Base-by-base conservation (phyloP, 2,888 invertebrate species). In the Harmothoe impar region DNA sequence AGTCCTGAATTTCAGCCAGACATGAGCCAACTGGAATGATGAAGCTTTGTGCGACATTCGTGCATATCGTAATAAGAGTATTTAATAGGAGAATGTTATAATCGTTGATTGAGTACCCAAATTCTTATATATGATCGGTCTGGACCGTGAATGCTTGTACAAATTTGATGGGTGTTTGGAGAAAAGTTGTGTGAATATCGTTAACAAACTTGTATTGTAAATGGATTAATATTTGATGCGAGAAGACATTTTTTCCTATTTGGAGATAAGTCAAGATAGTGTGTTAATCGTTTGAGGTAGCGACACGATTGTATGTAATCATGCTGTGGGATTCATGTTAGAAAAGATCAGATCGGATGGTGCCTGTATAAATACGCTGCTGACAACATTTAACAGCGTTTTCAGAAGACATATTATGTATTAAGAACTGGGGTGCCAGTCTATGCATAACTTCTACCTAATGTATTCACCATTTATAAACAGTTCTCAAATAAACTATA, bases 381-480 rank as follows among this genome's bases (percentile, higher is more conserved):
- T n/a, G 72, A 3, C 29, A n/a, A 29, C 25, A 25, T n/a, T 68
- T 15, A 7, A 68, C 17, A n/a, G 12, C 17, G 17, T 17, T 23
- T 68, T 68, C 20, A 68, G 5, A 68, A 68, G 68, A 68, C 68
- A 17, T 68, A 68, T 5, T 17, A 23, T 68, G 72, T 15, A n/a
- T 5, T n/a, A 72, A 29, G 15, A 15, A 15, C 1, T 1, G 25
- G 29, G 25, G 29, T 29, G 72, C 17, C 72, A 72, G 72, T 72
- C 72, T 72, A 72, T 72, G 29, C 72, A 72, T 72, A 29, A 72
- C 25, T 29, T n/a, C 29, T 29, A 72, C 72, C 72, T 72, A 29
- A 25, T 72, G 25, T 72, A 72, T 72, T 72, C 29, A 72, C 31
- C 29, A 72, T 72, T 72, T 72, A 72, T 72, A 29, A 72, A 29